These are phyloP conservation scores for Melanotaenia maccullochi DNA, from an alignment of 2,797 vertebrate genomes.

Conservation along the genomic window DNA sequence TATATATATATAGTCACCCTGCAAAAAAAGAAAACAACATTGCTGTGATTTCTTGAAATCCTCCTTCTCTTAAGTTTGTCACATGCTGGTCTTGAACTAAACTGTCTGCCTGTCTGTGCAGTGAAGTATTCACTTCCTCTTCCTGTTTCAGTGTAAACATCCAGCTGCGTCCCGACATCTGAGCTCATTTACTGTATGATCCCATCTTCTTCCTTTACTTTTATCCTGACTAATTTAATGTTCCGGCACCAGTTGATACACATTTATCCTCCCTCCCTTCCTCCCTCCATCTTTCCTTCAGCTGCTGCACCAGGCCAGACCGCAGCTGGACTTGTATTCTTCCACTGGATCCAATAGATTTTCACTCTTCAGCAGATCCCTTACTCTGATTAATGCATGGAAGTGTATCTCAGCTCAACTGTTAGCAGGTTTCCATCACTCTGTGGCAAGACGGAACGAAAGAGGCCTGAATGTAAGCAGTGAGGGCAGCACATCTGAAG, in stretches of 20 bases:
- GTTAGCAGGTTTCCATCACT: constrained; percentile 46
- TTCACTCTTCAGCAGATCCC: constrained; percentile 52
- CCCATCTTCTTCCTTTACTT: constrained; percentile 37
- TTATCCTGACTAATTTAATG: constrained; percentile 29
- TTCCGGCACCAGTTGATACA: neutral
- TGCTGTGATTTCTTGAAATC: neutral
- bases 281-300: constrained; percentile 24
- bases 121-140: constrained; percentile 61
- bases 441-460: constrained; percentile 27
- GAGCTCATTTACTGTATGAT: constrained; percentile 35
- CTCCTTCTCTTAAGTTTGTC: neutral
- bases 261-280: constrained; percentile 8
- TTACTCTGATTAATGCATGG: constrained; percentile 47
- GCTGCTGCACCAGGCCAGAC: constrained; percentile 48
- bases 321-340: constrained; percentile 59
- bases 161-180: constrained; percentile 10
- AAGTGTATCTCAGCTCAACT: constrained; percentile 39
- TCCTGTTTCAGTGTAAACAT: constrained; percentile 70
- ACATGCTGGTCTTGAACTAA: constrained; percentile 5
- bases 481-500: constrained; percentile 1
- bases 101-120: constrained; percentile 18
- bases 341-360: constrained; percentile 53
- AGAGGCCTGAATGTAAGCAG: constrained; percentile 14
- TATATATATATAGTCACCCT: neutral
- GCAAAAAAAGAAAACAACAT: neutral